Base-by-base conservation (phyloP, 2,113 vertebrate species). In the Otis tarda region DNA sequence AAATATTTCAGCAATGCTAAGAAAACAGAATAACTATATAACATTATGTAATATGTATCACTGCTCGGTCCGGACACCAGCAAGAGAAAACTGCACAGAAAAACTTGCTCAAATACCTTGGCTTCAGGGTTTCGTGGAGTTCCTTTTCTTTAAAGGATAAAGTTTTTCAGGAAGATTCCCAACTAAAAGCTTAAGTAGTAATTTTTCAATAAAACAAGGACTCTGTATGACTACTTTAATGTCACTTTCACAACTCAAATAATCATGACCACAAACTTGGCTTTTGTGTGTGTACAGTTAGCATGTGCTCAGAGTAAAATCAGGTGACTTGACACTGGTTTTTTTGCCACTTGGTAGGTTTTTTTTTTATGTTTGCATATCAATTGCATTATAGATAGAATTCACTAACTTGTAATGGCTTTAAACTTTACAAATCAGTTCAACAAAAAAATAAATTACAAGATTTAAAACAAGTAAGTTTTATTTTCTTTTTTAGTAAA, bases 1-100 rank as follows among this genome's bases (percentile, higher is more conserved):
- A 90, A 95, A 56, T 80, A 95, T 49, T 89, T 52, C 50, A 86
- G 4, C 20, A 24, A 91, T 53, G 43, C 17, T 64, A 93, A 81
- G 61, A 94, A 81, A 95, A 81, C 24, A 63, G 20, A 77, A 1
- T 70, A 88, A 75, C 61, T 75, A 39, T 7, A 1, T 27, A 83
- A 70, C 33, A 59, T 57, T 71, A 78, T 6, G 6, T 28, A 94
- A 47, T 12, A 61, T 4, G 6, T 11, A 2, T 22, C 60, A 65
- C 7, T 52, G 24, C 15, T 79, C 4, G 8, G 9, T 81, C 33
- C 30, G 83, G 55, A 91, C 6, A 47, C 6, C 7, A 59, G 12
- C 5, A 64, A 47, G 12, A 41, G n/a, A 73, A 93, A 71, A 75
- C 30, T 65, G 59, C 23, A 9, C 14, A 47, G 19, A 61, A 88